Base-by-base conservation (phyloP, 2,888 invertebrate genomes). In the Dascillus cervinus region DNA sequence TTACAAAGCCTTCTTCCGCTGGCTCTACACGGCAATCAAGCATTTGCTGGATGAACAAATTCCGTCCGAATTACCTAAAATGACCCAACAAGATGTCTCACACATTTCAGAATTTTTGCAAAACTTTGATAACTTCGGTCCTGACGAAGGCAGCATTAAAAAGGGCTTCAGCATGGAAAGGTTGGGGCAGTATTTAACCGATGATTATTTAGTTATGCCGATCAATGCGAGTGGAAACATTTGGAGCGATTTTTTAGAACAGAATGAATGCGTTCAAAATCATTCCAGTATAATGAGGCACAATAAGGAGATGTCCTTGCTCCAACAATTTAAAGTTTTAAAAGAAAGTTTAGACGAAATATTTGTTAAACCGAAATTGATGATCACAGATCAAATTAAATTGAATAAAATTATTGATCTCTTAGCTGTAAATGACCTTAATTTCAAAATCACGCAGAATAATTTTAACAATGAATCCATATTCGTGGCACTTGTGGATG, bases 1-100 rank as follows among this genome's bases (percentile, higher is more conserved):
- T 58, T 91, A 92, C 61, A 90, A 91, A 66, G 83, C 91, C 4
- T 94, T 95, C 58, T 84, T 85, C 52, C 77, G 89, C 20, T 95
- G 95, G 95, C 70, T 95, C 2, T 89, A 89, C 62, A 82, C 84
- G 4, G 86, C 84, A 1, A 91, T 94, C 37, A 71, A 89, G 10
- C 73, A 88, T 31, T 64, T 92, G 32, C 76, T 85, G 39, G 89
- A 89, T 50, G 90, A 91, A 56, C 79, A 82, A 47, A 77, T 87
- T 11, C 82, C 90, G 5, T 75, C 82, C 17, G 91, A 91, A 58
- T 79, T 86, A 46, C 79, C 81, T 4, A 82, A 85, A 64, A 80
- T 89, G 51, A 84, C 85, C 5, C 90, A 91, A 57, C 90, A 92
- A 61, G 92, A 64, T 39, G 71, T 90, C 3, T 79, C 81, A n/a